These are phyloP conservation scores for Actias luna DNA, from an alignment of 2,888 invertebrate genomes.

Conservation along the genomic window DNA sequence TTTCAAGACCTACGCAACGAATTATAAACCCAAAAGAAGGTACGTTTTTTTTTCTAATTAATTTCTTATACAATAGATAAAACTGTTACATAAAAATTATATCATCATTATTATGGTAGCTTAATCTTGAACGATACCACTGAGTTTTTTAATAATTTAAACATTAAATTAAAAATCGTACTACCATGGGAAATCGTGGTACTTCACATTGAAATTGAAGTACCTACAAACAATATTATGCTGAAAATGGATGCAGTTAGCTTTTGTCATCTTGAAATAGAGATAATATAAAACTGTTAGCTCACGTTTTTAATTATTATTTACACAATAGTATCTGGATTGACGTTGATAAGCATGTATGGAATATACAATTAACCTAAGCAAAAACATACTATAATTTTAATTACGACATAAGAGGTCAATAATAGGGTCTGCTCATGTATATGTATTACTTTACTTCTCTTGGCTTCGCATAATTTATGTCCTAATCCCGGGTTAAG, in stretches of 20 bases:
- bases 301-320: too few species aligned
- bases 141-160: too few species aligned
- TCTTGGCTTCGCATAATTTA: slow-evolving; percentile 23
- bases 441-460: slow-evolving; percentile 25
- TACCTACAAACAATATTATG: too few species aligned
- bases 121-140: too few species aligned
- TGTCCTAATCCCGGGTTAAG: slow-evolving; percentile 16
- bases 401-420: not conserved
- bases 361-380: too few species aligned
- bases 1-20: slow-evolving; percentile 61
- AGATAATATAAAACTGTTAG: too few species aligned
- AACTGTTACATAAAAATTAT: not conserved
- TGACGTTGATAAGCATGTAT: too few species aligned
- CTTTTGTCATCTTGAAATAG: too few species aligned
- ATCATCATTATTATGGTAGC: not conserved
- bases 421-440: not conserved
- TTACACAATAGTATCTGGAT: not conserved
- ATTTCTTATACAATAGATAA: not conserved
- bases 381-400: not conserved
- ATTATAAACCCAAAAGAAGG: slow-evolving; percentile 72
- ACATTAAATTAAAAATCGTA: too few species aligned
- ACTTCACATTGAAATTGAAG: too few species aligned
- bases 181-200: too few species aligned
- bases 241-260: too few species aligned
- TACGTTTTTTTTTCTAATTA: slow-evolving; percentile 21